Evolutionary conservation across 2,113 vertebrate genomes (phyloP), one percentile per base, ranked within the genome.

Genomic region (Cryptoleucopteryx plumbea): DNA sequence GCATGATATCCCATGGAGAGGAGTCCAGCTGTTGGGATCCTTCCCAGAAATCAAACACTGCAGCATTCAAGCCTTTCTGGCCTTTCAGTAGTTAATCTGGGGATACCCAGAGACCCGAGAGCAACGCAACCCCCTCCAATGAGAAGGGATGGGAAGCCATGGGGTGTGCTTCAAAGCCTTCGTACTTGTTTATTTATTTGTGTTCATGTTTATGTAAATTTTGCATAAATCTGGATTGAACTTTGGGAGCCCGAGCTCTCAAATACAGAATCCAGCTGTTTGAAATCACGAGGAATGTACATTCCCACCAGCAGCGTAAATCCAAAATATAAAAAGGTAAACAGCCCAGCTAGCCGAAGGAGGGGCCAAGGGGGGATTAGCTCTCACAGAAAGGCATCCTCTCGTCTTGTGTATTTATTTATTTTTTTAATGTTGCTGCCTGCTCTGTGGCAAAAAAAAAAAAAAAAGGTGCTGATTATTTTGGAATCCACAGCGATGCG

Each of bases 41-140:
- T 94, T 94, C 91, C 86, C 96, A 93, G 88, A 91, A 98, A 78
- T 74, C 72, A 86, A 94, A 97, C 94, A 91, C 90, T 89, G 68
- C 59, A 7, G 18, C 86, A 97, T 91, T 93, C 66, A 95, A 58
- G 65, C 18, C 73, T 93, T 93, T 92, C 90, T 73, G 88, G 93
- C 29, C 42, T 85, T 84, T 91, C 36, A 85, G 74, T 66, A 89
- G 96, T 97, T 97, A 96, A 97, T 42, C 45, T 58, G 81, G 81
- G 52, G 61, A 85, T 84, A 92, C 23, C 48, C 43, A 86, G 93
- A 84, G 80, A 90, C n/a, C 22, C 2, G 4, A 70, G 16, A 53
- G 34, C 59, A 84, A 32, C 0, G 2, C 55, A 80, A 32, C 11
- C 23, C 38, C 47, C 71, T 86, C 56, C 63, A 83, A 19, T 36